These are phyloP conservation scores for Malaclemys terrapin DNA, from an alignment of 2,113 vertebrate genomes.

Conservation along the genomic window DNA sequence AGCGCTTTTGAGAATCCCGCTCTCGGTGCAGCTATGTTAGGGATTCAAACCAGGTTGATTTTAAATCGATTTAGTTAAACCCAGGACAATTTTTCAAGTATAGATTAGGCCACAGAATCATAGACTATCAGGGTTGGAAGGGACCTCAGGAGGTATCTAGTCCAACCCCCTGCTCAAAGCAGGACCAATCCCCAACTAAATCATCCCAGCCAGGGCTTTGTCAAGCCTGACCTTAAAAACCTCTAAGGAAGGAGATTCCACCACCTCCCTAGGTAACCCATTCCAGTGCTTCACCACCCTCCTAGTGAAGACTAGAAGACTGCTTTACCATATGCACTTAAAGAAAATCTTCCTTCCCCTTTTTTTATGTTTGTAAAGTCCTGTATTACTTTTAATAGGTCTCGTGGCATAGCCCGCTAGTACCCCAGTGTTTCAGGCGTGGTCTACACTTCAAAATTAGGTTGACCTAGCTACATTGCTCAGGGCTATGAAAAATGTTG, in stretches of 20 bases:
- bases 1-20: neutral
- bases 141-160: too few relatives aligned
- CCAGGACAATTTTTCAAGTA: neutral
- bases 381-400: slow-evolving; percentile 68
- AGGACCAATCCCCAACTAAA: too few relatives aligned
- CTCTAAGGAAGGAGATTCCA: too few relatives aligned
- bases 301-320: neutral
- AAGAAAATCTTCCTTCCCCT: slow-evolving; percentile 6
- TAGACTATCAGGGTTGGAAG: too few relatives aligned
- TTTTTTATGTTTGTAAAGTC: slow-evolving; percentile 64
- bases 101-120: neutral
- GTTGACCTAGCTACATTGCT: neutral
- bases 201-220: too few relatives aligned
- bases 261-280: too few relatives aligned
- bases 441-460: neutral
- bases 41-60: neutral
- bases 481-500: neutral
- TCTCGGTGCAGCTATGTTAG: neutral
- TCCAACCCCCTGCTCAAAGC: too few relatives aligned
- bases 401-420: slow-evolving; percentile 56
- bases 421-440: slow-evolving; percentile 53
- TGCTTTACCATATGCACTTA: neutral
- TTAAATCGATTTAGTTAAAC: neutral
- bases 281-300: too few relatives aligned
- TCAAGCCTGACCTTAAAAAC: too few relatives aligned